Base-by-base conservation (phyloP, 2,797 vertebrate species). In the Pristis pectinata region DNA sequence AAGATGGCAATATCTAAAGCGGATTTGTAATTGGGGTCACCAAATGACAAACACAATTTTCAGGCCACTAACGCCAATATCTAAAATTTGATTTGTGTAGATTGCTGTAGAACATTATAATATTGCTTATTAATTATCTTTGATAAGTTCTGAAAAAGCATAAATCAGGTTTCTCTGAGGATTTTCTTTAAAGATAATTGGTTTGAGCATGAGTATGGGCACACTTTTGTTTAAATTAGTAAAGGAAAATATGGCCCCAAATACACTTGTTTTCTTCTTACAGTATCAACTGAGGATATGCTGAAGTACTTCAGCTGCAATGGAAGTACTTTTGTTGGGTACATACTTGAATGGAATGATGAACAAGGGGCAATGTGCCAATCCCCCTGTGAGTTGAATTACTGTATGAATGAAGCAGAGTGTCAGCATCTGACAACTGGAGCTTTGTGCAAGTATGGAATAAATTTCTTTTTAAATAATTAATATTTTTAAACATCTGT, bases 371-470 rank as follows among this genome's bases (percentile, higher is more conserved):
- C 97, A 0, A 0, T 95, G 94, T 97, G 97, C 41, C 49, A 96
- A 91, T 97, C 97, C 44, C 96, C 95, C 0, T 97, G 97, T 95
- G 79, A 85, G 22, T 94, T 5, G 19, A 95, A 95, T 95, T 96
- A 96, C 95, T 97, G 97, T 94, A 83, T 96, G 87, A 96, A 97
- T 0, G 94, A 95, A 0, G 95, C 96, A 95, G 95, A 0, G 15
- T 97, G 97, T 94, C 95, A 95, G 93, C 96, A 97, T 94, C 95
- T 96, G 44, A 95, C 95, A 0, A 91, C 96, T 1, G 96, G 97
- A 2, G 96, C 96, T 41, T 85, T 0, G 0, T 97, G 97, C 97
- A 97, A 95, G 97, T 97, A 95, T 44, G 95, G 72, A 94, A 94
- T 74, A 30, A 6, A 74, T 59, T 49, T 30, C 7, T 64, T 70